phyloP scores from a whole-genome alignment of 2,888 invertebrate genomes.

The Perdita meconis region DNA sequence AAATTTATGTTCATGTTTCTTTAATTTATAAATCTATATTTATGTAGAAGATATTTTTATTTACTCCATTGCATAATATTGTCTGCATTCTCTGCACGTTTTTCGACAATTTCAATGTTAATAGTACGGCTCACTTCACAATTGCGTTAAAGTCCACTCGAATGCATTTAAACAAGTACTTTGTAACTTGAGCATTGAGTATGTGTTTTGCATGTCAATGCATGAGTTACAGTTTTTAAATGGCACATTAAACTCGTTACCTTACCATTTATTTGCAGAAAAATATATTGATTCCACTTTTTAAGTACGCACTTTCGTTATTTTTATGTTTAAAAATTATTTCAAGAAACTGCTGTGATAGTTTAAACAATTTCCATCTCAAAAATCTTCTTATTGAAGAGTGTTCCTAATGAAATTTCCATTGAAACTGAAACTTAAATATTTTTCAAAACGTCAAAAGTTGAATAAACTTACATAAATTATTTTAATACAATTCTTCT shows the following conservation, averaged over 20 bases:
- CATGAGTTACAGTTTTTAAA: conserved; percentile 15
- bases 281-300: background rate
- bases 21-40: background rate
- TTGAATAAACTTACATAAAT: too few species aligned
- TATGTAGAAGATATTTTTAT: background rate
- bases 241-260: background rate
- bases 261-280: background rate
- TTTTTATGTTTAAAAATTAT: too few species aligned
- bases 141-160: conserved; percentile 52
- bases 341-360: too few species aligned
- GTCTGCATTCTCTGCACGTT: conserved; percentile 38
- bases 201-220: conserved; percentile 19
- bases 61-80: background rate
- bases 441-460: too few species aligned
- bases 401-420: too few species aligned
- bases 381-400: too few species aligned
- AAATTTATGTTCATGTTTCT: too few species aligned
- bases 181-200: conserved; percentile 58
- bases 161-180: conserved; percentile 66
- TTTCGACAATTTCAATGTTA: conserved; percentile 44
- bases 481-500: too few species aligned
- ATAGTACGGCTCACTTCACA: conserved; percentile 40
- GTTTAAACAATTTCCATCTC: too few species aligned
- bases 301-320: background rate
- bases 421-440: too few species aligned